These are phyloP conservation scores for Herpetotheres cachinnans DNA, from an alignment of 2,113 vertebrate species.

Conservation along the genomic window DNA sequence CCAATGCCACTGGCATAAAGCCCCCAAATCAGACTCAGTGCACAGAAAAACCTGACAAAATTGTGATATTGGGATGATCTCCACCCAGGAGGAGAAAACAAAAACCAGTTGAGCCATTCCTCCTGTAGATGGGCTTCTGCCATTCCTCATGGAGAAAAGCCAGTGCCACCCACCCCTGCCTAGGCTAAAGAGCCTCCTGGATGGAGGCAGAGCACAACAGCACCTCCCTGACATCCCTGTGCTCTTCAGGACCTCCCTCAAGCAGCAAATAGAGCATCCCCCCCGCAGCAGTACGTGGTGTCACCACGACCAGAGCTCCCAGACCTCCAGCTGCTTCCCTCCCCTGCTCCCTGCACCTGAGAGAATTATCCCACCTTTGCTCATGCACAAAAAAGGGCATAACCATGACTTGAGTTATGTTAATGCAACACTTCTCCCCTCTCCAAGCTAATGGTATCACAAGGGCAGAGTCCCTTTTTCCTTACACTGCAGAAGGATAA, in stretches of 20 bases:
- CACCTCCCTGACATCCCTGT: not conserved
- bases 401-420: not conserved
- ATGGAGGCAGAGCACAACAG: not conserved
- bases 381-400: not conserved
- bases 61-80: not conserved
- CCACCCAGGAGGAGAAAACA: not conserved
- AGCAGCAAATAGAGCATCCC: not conserved
- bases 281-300: fast-evolving
- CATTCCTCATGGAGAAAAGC: not conserved
- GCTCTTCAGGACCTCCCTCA: not conserved
- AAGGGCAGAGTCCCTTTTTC: not conserved
- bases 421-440: not conserved
- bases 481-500: not conserved
- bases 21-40: not conserved
- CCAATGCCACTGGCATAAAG: not conserved
- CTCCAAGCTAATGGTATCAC: not conserved
- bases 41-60: not conserved
- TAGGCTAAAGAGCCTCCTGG: not conserved
- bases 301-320: not conserved
- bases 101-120: not conserved
- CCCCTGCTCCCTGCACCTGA: not conserved
- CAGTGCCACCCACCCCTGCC: not conserved
- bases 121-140: not conserved
- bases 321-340: not conserved
- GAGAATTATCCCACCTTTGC: not conserved